Base-by-base conservation (phyloP, 2,113 vertebrate species). In the Grallaria varia region DNA sequence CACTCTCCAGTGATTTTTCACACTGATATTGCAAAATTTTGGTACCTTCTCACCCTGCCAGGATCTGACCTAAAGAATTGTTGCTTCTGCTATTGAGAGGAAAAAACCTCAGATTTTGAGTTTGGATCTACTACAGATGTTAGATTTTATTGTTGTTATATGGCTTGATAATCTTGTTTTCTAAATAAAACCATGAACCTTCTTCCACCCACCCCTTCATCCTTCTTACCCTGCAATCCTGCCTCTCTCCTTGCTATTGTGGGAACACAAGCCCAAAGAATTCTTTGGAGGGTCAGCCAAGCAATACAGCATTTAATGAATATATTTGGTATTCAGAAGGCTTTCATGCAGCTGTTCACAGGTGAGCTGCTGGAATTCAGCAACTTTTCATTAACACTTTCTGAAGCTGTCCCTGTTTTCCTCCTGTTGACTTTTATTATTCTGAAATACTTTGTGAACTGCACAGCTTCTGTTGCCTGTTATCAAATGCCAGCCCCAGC, bases 351-450 rank as follows among this genome's bases (percentile, higher is more conserved):
- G 64, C 74, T 86, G 62, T 88, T 80, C 81, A 60, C 79, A 92
- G 71, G n/a, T 92, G 74, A 75, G 63, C 68, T 33, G 8, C 80
- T 88, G 85, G 91, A 95, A 94, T 94, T 97, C 93, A 95, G n/a
- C 85, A 94, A 74, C 78, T 91, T 96, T 94, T 84, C 87, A 88
- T 96, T 94, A 94, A 95, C 89, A 60, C 93, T 95, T 97, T 96
- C 93, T 64, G 40, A 56, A 63, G 31, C 56, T 90, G 27, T 64
- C 49, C 42, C 40, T 85, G 6, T 96, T 91, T 96, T 93, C 85
- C 77, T 74, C 40, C 89, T 71, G 90, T 90, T 95, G 75, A 63
- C 75, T 89, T 94, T 94, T 92, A 14, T 83, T 92, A 80, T 88
- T 93, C 93, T 77, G 62, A 93, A 93, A 84, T 86, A 83, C 14